Evolutionary conservation across 2,113 vertebrate genomes (phyloP), one percentile per base, ranked within the genome.

Genomic region (Cololabis saira): DNA sequence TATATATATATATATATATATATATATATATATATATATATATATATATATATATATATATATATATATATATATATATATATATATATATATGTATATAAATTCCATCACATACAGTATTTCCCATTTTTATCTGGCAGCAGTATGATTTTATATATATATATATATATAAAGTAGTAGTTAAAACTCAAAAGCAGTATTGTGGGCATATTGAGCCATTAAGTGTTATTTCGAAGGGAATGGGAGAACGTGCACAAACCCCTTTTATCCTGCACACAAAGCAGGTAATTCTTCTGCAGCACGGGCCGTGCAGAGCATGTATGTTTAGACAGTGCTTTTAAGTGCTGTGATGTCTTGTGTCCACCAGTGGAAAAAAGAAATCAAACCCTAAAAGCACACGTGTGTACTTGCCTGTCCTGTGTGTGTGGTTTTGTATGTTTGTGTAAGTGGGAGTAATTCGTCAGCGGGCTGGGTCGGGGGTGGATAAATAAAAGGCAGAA

Each of bases 311-410:
- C 62, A 71, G 70, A 64, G 72, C 67, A 72, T 85, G 77, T 77
- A 74, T 85, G 83, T 84, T 82, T 71, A 84, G 74, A 72, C 41
- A 40, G 68, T 69, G 85, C 87, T 87, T 87, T 90, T 86, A 86
- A 86, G 84, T 72, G 80, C 86, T 82, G 76, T 59, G 70, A 76
- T 59, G 80, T 68, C 69, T 78, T 71, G 66, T 50, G 40, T 63
- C 67, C 52, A 11, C 58, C 52, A 30, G 57, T 18, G 21, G 37
- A 51, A 4, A 17, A 50, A 40, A 48, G 42, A 57, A 75, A 51
- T 52, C 54, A 78, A 57, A 47, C 27, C 44, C 5, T n/a, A 57
- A 47, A 21, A 44, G 7, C 14, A 51, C 54, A 50, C 21, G 5
- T 59, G 53, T 55, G 52, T 64, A 54, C 64, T 50, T 61, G 27